phyloP scores from a whole-genome alignment of 2,888 invertebrate genomes.

The Nomada ruficornis region DNA sequence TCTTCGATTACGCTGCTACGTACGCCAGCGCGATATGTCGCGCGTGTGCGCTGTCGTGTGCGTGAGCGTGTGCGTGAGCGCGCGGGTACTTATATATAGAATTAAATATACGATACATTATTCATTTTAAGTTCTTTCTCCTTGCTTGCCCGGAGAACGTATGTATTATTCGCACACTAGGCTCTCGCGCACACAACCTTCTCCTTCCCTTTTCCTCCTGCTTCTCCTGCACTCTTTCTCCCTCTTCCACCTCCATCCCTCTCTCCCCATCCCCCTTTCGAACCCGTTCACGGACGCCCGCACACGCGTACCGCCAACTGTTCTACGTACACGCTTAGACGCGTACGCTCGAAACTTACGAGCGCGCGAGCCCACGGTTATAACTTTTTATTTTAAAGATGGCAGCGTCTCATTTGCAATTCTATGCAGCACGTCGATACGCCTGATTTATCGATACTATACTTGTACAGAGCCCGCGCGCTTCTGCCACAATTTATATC shows the following conservation, averaged over 20 bases:
- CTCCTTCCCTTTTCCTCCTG: background rate
- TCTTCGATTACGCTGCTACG: conserved; percentile 43
- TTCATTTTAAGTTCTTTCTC: conserved; percentile 84
- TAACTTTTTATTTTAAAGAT: conserved; percentile 83
- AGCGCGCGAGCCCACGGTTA: conserved; percentile 70
- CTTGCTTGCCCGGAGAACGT: conserved; percentile 79
- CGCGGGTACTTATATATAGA: conserved; percentile 77
- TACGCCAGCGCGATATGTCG: conserved; percentile 12
- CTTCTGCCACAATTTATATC: conserved; percentile 76
- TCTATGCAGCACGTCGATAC: conserved; percentile 83
- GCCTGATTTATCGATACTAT: conserved; percentile 83
- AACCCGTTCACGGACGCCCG: conserved; percentile 25
- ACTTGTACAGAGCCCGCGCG: conserved; percentile 72
- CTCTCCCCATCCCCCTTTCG: conserved; percentile 10
- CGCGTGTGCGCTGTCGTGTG: background rate
- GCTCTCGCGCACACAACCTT: conserved; percentile 26
- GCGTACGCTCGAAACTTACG: conserved; percentile 53
- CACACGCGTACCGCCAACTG: conserved; percentile 15
- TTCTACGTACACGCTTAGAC: conserved; percentile 52
- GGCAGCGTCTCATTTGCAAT: conserved; percentile 83
- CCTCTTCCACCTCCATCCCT: background rate
- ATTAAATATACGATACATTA: conserved; percentile 85
- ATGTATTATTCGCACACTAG: conserved; percentile 70
- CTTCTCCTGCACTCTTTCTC: background rate
- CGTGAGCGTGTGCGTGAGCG: conserved; percentile 42